Evolutionary conservation across 2,113 vertebrate genomes (phyloP).

Genomic region (Brachyistius frenatus): DNA sequence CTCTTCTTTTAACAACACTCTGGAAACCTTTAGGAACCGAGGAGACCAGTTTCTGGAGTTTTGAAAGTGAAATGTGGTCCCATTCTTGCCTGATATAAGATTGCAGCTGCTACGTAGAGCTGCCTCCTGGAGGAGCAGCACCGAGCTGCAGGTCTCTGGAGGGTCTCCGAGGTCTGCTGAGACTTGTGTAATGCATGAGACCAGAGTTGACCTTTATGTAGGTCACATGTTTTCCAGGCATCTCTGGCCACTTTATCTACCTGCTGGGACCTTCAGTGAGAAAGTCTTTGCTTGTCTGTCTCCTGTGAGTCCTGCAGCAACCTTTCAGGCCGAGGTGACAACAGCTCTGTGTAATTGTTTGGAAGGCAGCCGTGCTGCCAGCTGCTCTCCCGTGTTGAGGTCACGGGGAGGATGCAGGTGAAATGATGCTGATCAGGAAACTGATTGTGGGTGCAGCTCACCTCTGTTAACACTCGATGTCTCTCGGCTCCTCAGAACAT

Average conservation of each 20-base stretch:
- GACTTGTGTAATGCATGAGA: slow-evolving; percentile 59
- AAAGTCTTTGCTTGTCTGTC: slow-evolving; percentile 68
- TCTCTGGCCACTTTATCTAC: slow-evolving; percentile 60
- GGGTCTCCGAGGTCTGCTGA: slow-evolving; percentile 36
- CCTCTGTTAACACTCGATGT: too few relatives aligned
- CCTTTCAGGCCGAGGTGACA: slow-evolving; percentile 62
- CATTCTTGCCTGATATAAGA: too few relatives aligned
- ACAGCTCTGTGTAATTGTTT: slow-evolving; percentile 68
- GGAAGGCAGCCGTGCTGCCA: slow-evolving; percentile 62
- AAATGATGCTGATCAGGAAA: neutral
- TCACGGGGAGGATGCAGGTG: slow-evolving; percentile 28
- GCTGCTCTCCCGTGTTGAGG: slow-evolving; percentile 4
- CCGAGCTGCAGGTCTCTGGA: slow-evolving; percentile 28
- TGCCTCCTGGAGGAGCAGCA: neutral
- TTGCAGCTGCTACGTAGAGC: too few relatives aligned
- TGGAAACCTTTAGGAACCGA: too few relatives aligned
- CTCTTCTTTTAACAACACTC: too few relatives aligned
- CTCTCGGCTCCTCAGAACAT: too few relatives aligned
- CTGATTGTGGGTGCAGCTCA: too few relatives aligned
- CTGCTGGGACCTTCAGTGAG: slow-evolving; percentile 63
- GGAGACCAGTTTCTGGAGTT: too few relatives aligned
- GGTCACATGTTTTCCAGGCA: slow-evolving; percentile 60
- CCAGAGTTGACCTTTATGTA: slow-evolving; percentile 64
- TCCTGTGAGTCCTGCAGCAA: slow-evolving; percentile 28
- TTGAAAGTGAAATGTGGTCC: too few relatives aligned